Percentiles rank a stretch among this genome's conserved stretches.
Evolutionary conservation across 1,140 invertebrate genomes (phyloP).

Genomic region (Mercenaria mercenaria): DNA sequence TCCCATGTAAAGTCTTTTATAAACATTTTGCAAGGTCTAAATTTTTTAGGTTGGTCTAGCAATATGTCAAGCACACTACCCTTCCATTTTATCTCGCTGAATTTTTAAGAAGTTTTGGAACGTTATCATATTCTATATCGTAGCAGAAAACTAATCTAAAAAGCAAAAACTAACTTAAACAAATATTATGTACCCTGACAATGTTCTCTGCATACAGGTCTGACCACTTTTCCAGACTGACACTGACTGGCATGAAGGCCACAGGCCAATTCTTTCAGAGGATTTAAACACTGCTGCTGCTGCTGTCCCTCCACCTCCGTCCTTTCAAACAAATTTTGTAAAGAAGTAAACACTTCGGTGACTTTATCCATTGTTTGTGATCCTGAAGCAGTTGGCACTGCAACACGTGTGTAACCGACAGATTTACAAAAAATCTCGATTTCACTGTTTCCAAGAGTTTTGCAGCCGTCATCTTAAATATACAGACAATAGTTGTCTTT

Average conservation of each 20-base stretch:
- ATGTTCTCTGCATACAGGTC: slow-evolving; percentile 37
- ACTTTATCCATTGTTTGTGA: background rate
- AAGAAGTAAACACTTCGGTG: background rate
- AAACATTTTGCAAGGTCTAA: too few relatives aligned
- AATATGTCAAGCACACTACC: too few relatives aligned
- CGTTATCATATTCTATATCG: too few relatives aligned
- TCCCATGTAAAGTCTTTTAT: too few relatives aligned
- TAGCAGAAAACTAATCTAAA: background rate
- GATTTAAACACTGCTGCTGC: too few relatives aligned
- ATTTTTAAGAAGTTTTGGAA: too few relatives aligned
- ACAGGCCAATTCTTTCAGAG: slow-evolving; percentile 16
- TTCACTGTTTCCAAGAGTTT: background rate
- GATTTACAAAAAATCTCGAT: background rate
- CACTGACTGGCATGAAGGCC: slow-evolving; percentile 18
- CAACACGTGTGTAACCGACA: background rate
- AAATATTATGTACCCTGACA: too few relatives aligned
- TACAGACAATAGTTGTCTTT: too few relatives aligned
- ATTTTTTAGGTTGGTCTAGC: too few relatives aligned
- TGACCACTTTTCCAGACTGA: background rate
- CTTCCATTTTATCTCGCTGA: too few relatives aligned
- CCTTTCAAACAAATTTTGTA: background rate
- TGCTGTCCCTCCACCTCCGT: too few relatives aligned
- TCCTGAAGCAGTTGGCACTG: background rate
- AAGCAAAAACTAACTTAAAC: too few relatives aligned
- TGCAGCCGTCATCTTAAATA: slow-evolving; percentile 27